A percentile compares a stretch with the other conserved stretches of the same genome.
Conservation (phyloP, 1,140 invertebrate genomes). For the Hylyphantes graminicola region DNA sequence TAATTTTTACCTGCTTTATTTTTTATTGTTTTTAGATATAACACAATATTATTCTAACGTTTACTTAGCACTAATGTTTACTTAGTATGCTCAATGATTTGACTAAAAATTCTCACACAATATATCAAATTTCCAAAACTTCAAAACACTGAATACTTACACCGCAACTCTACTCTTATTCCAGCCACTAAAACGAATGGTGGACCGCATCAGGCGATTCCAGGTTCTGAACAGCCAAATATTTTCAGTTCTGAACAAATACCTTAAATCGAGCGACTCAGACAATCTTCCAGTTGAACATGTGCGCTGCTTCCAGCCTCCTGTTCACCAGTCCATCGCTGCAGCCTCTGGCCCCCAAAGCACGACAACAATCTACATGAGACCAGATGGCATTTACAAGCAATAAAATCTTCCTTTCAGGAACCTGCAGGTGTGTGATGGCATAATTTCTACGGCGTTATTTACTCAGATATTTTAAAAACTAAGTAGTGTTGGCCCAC, state of each 20-base stretch:
- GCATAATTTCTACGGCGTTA: too few relatives aligned
- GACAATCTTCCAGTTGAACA: conserved; percentile 93
- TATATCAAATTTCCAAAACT: background rate
- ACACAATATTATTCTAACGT: too few relatives aligned
- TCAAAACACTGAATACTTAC: too few relatives aligned
- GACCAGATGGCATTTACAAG: conserved; percentile 59
- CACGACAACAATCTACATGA: conserved; percentile 60
- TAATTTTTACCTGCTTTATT: too few relatives aligned
- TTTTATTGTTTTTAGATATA: too few relatives aligned
- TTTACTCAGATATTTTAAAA: too few relatives aligned
- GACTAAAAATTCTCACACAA: background rate
- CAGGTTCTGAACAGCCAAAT: conserved; percentile 99
- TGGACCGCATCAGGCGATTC: conserved; percentile 95
- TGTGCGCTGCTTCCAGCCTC: conserved; percentile 96
- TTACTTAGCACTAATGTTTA: too few relatives aligned
- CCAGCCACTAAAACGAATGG: conserved; percentile 94
- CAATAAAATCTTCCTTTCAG: background rate
- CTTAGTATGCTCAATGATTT: background rate
- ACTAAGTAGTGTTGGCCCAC: too few relatives aligned
- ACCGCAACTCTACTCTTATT: conserved; percentile 64
- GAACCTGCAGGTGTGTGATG: too few relatives aligned
- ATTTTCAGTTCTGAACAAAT: conserved; percentile 96
- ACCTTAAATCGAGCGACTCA: conserved; percentile 80
- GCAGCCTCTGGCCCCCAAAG: conserved; percentile 64
- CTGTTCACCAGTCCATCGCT: conserved; percentile 76